Conservation (phyloP, 2,113 vertebrate species). For the Ciconia maguari region DNA sequence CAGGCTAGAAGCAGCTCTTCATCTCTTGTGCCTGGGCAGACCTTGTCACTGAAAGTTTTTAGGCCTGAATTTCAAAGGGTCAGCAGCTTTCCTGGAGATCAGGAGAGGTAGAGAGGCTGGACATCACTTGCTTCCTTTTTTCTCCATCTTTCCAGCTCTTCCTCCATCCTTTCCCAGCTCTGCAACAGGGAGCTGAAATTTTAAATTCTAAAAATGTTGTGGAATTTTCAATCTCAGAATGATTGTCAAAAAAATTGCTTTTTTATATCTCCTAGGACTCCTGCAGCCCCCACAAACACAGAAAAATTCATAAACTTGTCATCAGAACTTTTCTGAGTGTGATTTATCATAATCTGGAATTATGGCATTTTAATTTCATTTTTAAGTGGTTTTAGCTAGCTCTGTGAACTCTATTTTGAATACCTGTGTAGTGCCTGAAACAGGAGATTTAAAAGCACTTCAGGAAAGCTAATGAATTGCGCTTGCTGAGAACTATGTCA, state of each 20-base stretch:
- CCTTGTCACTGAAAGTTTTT: neutral
- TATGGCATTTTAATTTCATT: conserved; percentile 29
- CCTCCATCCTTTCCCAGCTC: neutral
- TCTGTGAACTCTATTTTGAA: conserved; percentile 36
- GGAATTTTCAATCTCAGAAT: neutral
- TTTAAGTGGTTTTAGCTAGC: conserved; percentile 30
- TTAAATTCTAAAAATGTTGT: neutral
- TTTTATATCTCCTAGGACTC: neutral
- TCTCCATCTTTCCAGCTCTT: neutral
- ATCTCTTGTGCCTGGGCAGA: neutral
- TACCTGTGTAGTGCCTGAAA: conserved; percentile 34
- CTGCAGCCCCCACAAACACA: neutral
- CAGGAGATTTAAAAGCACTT: conserved; percentile 46
- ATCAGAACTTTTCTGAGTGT: neutral
- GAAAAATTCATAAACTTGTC: neutral
- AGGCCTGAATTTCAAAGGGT: neutral
- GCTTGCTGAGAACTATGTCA: conserved; percentile 16
- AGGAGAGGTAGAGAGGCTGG: neutral
- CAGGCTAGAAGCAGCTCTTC: neutral
- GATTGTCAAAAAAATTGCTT: neutral
- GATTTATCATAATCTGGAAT: conserved; percentile 36
- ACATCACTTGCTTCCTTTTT: fast-evolving
- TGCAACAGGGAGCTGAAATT: neutral
- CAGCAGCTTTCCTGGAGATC: neutral
- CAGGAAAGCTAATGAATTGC: conserved; percentile 34